phyloP scores from a whole-genome alignment of 1,140 invertebrate species.

The Drosophila prosaltans region DNA sequence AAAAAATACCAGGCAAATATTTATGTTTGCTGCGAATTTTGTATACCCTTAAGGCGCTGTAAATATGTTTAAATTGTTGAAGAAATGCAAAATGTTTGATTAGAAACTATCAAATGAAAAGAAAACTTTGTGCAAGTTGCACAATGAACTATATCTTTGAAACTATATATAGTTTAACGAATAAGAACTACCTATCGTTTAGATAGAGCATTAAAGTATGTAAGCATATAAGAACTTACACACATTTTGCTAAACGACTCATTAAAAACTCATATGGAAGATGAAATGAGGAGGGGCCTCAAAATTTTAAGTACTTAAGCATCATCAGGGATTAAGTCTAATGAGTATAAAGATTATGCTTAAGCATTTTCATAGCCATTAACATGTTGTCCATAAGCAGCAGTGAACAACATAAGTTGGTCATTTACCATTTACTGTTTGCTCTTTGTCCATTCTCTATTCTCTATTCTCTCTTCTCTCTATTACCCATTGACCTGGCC shows the following conservation, averaged over 20 bases:
- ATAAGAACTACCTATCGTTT: not conserved
- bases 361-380: slow-evolving; percentile 12
- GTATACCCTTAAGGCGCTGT: not conserved
- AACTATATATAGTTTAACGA: too few relatives aligned
- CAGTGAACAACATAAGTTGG: slow-evolving; percentile 4
- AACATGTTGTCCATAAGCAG: slow-evolving; percentile 10
- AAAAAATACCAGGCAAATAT: not conserved
- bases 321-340: slow-evolving; percentile 10
- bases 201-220: not conserved
- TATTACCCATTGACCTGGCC: slow-evolving; percentile 3
- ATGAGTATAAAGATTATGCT: slow-evolving; percentile 11
- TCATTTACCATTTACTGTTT: slow-evolving; percentile 6
- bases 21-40: not conserved
- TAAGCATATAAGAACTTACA: not conserved
- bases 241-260: slow-evolving; percentile 11
- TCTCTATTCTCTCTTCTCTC: not conserved
- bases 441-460: not conserved
- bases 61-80: too few relatives aligned
- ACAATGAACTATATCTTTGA: too few relatives aligned
- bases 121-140: too few relatives aligned
- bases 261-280: slow-evolving; percentile 16
- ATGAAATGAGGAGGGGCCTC: not conserved
- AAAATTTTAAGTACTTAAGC: slow-evolving; percentile 11
- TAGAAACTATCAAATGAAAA: too few relatives aligned
- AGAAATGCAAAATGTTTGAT: too few relatives aligned